These are phyloP conservation scores for Choloepus didactylus DNA, from an alignment of 2,797 vertebrate genomes.

Conservation along the genomic window DNA sequence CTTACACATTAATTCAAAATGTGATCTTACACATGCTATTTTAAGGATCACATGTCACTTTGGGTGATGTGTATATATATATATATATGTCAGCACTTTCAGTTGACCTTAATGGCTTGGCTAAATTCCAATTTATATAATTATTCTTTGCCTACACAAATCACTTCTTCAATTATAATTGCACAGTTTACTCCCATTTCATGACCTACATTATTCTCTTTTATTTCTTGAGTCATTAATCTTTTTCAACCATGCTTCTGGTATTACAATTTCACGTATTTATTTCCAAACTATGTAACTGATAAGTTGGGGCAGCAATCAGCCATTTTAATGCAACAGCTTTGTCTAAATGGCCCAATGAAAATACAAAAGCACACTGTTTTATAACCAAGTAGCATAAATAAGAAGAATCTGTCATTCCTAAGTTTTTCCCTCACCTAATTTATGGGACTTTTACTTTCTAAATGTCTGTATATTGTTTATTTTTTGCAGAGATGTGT, in stretches of 20 bases:
- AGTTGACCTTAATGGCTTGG: not conserved
- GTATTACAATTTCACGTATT: constrained; percentile 1
- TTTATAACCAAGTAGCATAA: not conserved
- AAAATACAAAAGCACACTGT: not conserved
- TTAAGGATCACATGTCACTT: not conserved
- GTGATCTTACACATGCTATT: not conserved
- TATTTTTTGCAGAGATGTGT: not conserved
- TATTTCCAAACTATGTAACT: not conserved
- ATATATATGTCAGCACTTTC: not conserved
- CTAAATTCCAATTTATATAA: constrained; percentile 51
- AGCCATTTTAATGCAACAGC: not conserved
- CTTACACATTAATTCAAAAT: not conserved
- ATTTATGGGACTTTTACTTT: not conserved
- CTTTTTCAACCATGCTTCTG: not conserved
- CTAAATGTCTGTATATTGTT: not conserved
- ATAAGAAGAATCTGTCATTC: not conserved
- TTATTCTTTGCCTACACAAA: constrained; percentile 53
- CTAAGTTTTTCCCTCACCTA: not conserved
- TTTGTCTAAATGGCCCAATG: not conserved
- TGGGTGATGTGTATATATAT: not conserved
- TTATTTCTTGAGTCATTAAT: constrained; percentile 42
- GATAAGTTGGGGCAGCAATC: not conserved
- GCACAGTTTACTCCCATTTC: not conserved
- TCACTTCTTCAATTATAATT: constrained; percentile 33
- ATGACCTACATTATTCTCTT: not conserved